These are phyloP conservation scores for Neotoma lepida DNA, from an alignment of 2,113 vertebrate genomes.

Conservation along the genomic window DNA sequence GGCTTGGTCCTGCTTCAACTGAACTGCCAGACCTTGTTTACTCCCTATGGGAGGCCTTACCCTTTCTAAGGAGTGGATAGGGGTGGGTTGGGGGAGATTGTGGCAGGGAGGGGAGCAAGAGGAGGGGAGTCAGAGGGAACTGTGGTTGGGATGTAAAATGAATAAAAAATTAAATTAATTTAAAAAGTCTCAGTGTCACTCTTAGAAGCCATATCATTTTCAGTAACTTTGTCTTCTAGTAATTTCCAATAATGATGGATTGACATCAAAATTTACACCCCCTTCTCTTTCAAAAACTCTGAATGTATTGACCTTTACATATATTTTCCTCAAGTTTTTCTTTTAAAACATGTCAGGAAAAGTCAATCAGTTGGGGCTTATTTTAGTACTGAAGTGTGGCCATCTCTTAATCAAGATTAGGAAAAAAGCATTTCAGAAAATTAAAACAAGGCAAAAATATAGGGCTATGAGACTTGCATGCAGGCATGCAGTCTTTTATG, in stretches of 20 bases:
- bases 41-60: too few relatives aligned
- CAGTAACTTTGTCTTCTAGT: background rate
- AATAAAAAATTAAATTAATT: background rate
- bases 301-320: background rate
- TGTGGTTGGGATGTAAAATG: too few relatives aligned
- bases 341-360: constrained; percentile 38
- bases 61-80: too few relatives aligned
- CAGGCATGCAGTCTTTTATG: background rate
- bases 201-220: background rate
- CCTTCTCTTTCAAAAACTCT: background rate
- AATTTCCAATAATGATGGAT: background rate
- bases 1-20: too few relatives aligned
- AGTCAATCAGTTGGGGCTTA: background rate
- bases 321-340: background rate
- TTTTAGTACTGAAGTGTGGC: background rate
- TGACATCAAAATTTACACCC: background rate
- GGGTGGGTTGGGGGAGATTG: too few relatives aligned
- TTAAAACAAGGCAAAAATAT: background rate
- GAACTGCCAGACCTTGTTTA: too few relatives aligned
- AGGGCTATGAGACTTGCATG: background rate
- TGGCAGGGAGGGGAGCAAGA: too few relatives aligned
- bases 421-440: background rate
- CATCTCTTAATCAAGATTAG: background rate
- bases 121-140: too few relatives aligned
- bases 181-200: background rate